A percentile compares a stretch with the other conserved stretches of the same genome.
phyloP scores from a whole-genome alignment of 2,113 vertebrate species.

The Cebus imitator region DNA sequence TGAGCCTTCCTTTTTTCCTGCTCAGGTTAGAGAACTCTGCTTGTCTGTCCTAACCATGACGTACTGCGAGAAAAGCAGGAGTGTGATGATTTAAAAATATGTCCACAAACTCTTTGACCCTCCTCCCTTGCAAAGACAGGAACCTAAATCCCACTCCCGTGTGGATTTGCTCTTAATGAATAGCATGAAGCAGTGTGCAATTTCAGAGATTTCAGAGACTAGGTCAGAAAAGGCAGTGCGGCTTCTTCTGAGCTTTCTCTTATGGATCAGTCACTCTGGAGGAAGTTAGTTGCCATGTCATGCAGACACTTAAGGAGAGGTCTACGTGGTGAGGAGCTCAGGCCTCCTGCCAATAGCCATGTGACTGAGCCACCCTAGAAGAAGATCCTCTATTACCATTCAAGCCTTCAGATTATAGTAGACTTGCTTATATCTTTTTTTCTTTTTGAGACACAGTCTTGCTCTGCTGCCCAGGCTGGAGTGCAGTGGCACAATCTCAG shows the following conservation, averaged over 20 bases:
- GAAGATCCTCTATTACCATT: background rate
- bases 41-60: background rate
- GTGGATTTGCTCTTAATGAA: background rate
- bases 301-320: background rate
- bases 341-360: background rate
- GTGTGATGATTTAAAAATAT: background rate
- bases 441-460: too few relatives aligned
- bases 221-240: background rate
- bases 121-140: background rate
- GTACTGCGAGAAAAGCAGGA: background rate
- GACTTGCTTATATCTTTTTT: background rate
- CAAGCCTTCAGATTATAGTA: background rate
- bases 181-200: background rate
- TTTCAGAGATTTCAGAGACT: background rate
- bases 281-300: background rate
- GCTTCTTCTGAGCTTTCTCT: background rate
- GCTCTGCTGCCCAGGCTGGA: too few relatives aligned
- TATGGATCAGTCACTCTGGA: background rate
- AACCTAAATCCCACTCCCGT: background rate
- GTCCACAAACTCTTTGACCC: background rate
- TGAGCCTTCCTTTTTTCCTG: background rate
- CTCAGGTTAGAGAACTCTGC: background rate
- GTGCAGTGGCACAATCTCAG: too few relatives aligned
- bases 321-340: background rate
- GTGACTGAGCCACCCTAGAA: background rate